Conservation (phyloP, 2,113 vertebrate genomes). For the Aix galericulata region DNA sequence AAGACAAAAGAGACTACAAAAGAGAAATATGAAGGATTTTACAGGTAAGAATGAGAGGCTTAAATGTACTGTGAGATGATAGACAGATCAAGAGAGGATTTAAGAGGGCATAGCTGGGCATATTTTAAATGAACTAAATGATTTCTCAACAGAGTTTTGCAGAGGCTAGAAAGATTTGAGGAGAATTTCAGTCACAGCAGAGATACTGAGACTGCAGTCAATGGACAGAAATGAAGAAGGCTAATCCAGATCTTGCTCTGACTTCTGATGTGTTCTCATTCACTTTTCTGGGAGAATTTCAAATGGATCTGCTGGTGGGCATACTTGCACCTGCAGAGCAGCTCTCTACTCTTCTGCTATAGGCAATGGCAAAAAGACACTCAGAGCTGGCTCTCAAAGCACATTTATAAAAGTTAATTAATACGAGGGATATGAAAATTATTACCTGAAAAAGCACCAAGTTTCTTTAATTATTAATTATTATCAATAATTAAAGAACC, state of each 20-base stretch:
- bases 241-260: background rate
- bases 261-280: background rate
- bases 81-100: slow-evolving; percentile 13
- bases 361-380: background rate
- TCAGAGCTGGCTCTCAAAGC: background rate
- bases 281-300: background rate
- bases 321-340: background rate
- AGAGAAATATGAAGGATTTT: slow-evolving; percentile 2
- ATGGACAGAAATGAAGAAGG: background rate
- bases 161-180: background rate
- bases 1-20: slow-evolving; percentile 34
- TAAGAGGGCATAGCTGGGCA: background rate
- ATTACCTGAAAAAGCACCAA: background rate
- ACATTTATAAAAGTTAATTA: slow-evolving; percentile 16
- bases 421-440: slow-evolving; percentile 19
- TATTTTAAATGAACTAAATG: slow-evolving; percentile 18
- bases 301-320: background rate
- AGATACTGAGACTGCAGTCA: background rate
- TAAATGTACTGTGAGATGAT: background rate
- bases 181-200: background rate
- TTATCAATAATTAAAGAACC: slow-evolving; percentile 40
- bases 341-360: background rate
- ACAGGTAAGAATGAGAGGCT: slow-evolving; percentile 2
- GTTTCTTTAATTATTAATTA: slow-evolving; percentile 45
- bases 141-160: background rate